A percentile compares a stretch with the other conserved stretches of the same genome.
These are phyloP conservation scores for Rhabditoides inermis DNA, from an alignment of 2,888 invertebrate genomes.

Conservation along the genomic window DNA sequence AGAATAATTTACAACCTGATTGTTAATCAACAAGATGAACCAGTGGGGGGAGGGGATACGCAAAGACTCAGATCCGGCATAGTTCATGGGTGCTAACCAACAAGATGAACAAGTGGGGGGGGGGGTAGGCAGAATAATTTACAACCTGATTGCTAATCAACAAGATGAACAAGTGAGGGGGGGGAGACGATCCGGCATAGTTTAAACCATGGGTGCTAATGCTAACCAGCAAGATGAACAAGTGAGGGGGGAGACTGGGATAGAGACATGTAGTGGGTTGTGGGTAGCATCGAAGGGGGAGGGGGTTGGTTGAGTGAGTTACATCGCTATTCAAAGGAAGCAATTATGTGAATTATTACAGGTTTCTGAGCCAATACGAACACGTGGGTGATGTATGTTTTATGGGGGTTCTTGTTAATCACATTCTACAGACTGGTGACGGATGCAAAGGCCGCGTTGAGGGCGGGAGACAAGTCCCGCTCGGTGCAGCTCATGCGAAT, in stretches of 20 bases:
- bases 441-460: constrained; percentile 24
- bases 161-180: not conserved
- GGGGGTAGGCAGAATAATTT: too few species aligned
- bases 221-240: constrained; percentile 35
- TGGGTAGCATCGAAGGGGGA: not conserved
- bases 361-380: not conserved
- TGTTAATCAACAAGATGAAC: not conserved
- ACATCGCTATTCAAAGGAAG: too few species aligned
- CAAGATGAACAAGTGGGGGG: constrained; percentile 30
- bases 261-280: not conserved
- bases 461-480: constrained; percentile 27
- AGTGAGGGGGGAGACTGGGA: too few species aligned
- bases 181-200: not conserved
- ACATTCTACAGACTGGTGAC: not conserved
- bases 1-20: not conserved
- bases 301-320: not conserved
- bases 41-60: not conserved
- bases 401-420: not conserved
- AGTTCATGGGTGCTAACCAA: constrained; percentile 31
- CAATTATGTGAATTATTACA: not conserved
- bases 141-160: not conserved
- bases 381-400: not conserved
- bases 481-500: constrained; percentile 1
- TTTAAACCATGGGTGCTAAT: constrained; percentile 13
- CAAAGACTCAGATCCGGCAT: not conserved